phyloP scores from a whole-genome alignment of 2,113 vertebrate species.

The Eidolon helvum region DNA sequence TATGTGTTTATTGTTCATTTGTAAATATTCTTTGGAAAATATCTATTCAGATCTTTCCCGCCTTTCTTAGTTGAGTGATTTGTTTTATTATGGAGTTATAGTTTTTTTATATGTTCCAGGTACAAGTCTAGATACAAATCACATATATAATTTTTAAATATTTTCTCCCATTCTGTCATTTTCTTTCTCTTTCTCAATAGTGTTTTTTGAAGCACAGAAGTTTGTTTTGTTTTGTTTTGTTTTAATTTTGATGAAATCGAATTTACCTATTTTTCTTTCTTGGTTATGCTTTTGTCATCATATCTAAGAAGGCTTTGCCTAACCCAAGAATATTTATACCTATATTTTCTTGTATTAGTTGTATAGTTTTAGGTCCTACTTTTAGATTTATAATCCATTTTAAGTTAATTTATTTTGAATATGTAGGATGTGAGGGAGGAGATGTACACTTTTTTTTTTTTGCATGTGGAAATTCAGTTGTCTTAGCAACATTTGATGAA shows the following conservation, averaged over 20 bases:
- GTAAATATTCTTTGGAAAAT: not conserved
- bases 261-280: not conserved
- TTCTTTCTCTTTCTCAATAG: not conserved
- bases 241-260: not conserved
- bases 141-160: not conserved
- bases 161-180: not conserved
- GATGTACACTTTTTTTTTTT: not conserved
- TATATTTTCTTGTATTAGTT: not conserved
- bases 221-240: not conserved
- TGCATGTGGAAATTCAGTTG: not conserved
- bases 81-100: not conserved
- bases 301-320: not conserved
- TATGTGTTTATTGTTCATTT: not conserved
- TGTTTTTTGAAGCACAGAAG: not conserved
- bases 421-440: not conserved
- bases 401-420: not conserved
- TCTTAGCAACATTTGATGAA: not conserved
- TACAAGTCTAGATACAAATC: not conserved
- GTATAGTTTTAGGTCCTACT: not conserved
- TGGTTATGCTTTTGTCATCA: not conserved
- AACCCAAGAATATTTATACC: not conserved
- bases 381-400: not conserved
- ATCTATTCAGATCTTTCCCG: not conserved
- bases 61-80: not conserved
- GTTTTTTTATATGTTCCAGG: not conserved